A percentile compares a stretch with the other conserved stretches of the same genome.
These are phyloP conservation scores for Hippasteria phrygiana DNA, from an alignment of 53 echinoderm and acorn worm genomes.

Conservation along the genomic window DNA sequence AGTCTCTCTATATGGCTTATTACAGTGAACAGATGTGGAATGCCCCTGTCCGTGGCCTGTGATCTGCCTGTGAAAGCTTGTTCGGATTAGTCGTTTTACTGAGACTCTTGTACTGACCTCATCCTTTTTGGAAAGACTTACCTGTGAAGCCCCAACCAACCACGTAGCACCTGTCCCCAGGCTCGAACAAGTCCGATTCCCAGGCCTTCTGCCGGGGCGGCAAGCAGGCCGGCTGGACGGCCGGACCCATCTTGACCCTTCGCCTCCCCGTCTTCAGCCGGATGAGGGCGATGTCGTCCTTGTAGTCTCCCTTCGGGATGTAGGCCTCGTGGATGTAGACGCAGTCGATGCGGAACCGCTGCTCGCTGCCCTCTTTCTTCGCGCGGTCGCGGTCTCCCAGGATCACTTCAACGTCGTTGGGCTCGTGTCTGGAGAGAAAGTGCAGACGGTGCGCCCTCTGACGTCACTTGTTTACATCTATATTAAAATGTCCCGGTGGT, in stretches of 20 bases:
- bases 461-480: no score
- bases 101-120: no score
- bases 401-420: slow-evolving; percentile 72
- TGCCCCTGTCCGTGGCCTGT: no score
- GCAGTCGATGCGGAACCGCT: slow-evolving; percentile 84
- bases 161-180: slow-evolving; percentile 74
- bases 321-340: slow-evolving; percentile 81
- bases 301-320: slow-evolving; percentile 45
- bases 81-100: no score
- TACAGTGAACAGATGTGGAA: no score
- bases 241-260: slow-evolving; percentile 43
- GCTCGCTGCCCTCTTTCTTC: slow-evolving; percentile 74
- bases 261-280: slow-evolving; percentile 68
- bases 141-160: slow-evolving; percentile 95
- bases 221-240: slow-evolving; percentile 84
- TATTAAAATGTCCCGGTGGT: no score
- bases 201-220: slow-evolving; percentile 63
- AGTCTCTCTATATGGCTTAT: no score
- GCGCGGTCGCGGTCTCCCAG: slow-evolving; percentile 78
- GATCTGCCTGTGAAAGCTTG: no score
- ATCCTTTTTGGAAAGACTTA: slow-evolving; percentile 43
- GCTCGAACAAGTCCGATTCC: slow-evolving; percentile 61
- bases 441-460: no score
- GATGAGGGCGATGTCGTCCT: slow-evolving; percentile 90
- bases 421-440: slow-evolving; percentile 78